Evolutionary conservation across 2,797 vertebrate species (phyloP).

Genomic region (Rhynchonycteris naso): DNA sequence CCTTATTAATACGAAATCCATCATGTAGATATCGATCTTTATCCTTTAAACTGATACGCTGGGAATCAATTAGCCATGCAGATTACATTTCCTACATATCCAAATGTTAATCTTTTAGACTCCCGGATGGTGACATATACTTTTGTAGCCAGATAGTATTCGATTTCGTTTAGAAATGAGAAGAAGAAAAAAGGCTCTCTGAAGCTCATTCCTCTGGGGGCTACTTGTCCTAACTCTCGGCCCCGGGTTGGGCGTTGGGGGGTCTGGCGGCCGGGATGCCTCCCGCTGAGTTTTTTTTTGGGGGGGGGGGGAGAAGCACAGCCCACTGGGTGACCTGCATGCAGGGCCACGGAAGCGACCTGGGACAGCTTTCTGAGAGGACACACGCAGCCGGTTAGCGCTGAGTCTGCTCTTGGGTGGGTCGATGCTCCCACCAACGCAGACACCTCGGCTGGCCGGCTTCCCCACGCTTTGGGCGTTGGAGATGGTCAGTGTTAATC

Average conservation of each 20-base stretch:
- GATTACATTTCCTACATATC: constrained; percentile 93
- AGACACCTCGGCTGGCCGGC: rapidly evolving
- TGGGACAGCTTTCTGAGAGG: not conserved
- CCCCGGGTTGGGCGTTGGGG: not conserved
- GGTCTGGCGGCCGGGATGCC: not conserved
- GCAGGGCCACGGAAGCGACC: rapidly evolving
- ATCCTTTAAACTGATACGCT: constrained; percentile 92
- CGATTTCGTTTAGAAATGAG: constrained; percentile 84
- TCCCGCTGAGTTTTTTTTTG: not conserved
- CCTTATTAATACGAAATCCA: constrained; percentile 94
- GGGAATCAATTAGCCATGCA: constrained; percentile 96
- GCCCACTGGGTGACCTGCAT: rapidly evolving
- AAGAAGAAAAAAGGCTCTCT: constrained; percentile 36
- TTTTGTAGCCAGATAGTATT: constrained; percentile 87
- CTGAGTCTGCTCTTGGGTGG: rapidly evolving
- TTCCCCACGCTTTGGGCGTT: rapidly evolving
- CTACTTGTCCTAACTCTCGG: constrained; percentile 79
- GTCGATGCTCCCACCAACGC: rapidly evolving
- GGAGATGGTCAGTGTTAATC: not conserved
- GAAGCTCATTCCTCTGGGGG: constrained; percentile 82
- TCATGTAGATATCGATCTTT: constrained; percentile 90
- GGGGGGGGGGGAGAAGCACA: not conserved
- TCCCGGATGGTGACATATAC: constrained; percentile 81
- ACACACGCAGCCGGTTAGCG: rapidly evolving
- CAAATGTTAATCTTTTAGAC: constrained; percentile 88